A percentile compares a stretch with the other conserved stretches of the same genome.
Evolutionary conservation across 2,797 vertebrate genomes (phyloP).

Genomic region (Huso huso): DNA sequence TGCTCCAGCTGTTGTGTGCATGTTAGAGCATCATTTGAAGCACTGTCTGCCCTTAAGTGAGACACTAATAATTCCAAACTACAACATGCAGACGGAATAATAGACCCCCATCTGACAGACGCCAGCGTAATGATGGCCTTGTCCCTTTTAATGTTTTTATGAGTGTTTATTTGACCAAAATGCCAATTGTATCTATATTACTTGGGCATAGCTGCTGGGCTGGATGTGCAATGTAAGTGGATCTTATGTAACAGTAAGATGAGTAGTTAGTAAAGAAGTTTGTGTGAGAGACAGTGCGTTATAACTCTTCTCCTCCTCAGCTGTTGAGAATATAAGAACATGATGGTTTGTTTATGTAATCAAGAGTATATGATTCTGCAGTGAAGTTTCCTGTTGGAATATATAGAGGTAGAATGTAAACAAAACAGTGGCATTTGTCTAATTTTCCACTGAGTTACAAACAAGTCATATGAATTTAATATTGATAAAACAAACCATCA

Average conservation of each 20-base stretch:
- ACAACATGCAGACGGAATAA: slow-evolving; percentile 18
- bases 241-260: slow-evolving; percentile 12
- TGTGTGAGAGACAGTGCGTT: slow-evolving; percentile 3
- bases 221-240: slow-evolving; percentile 11
- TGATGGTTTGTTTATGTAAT: background rate
- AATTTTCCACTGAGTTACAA: slow-evolving; percentile 22
- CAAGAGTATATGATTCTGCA: background rate
- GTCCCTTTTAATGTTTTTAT: slow-evolving; percentile 23
- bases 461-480: slow-evolving; percentile 10
- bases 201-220: slow-evolving; percentile 11
- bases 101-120: slow-evolving; percentile 20
- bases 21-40: slow-evolving; percentile 16
- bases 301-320: background rate
- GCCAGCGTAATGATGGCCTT: slow-evolving; percentile 28
- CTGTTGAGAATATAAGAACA: slow-evolving; percentile 2
- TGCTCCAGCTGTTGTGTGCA: slow-evolving; percentile 10
- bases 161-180: slow-evolving; percentile 21
- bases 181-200: slow-evolving; percentile 12
- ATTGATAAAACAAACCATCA: slow-evolving; percentile 8
- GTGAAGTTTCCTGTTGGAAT: background rate
- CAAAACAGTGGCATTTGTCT: slow-evolving; percentile 3
- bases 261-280: slow-evolving; percentile 8
- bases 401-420: slow-evolving; percentile 17
- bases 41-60: slow-evolving; percentile 17
- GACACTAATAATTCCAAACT: slow-evolving; percentile 25